Percentiles rank a stretch among this genome's conserved stretches.
Conservation (phyloP, 2,797 vertebrate genomes). For the Poeciliopsis infans region DNA sequence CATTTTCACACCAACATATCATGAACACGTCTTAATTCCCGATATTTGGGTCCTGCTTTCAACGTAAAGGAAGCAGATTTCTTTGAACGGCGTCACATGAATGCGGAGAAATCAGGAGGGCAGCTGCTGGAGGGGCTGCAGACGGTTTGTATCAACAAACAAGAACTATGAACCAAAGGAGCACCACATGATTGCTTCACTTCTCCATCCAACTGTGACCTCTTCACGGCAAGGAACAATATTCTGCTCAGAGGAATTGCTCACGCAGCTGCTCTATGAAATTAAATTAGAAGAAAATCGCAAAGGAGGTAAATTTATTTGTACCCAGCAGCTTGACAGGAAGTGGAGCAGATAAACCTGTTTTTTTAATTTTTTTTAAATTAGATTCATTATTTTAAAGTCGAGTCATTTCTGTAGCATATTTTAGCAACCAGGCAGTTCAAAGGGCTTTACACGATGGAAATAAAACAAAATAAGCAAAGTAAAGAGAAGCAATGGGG, state of each 20-base stretch:
- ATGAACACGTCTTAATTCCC: slow-evolving; percentile 10
- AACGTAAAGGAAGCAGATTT: slow-evolving; percentile 13
- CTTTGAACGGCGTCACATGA: slow-evolving; percentile 44
- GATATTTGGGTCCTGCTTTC: slow-evolving; percentile 3
- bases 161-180: slow-evolving; percentile 22
- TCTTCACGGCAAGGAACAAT: slow-evolving; percentile 7
- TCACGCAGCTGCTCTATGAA: slow-evolving; percentile 1
- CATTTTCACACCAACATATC: neutral
- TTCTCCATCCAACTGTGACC: slow-evolving; percentile 9
- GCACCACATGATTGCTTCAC: slow-evolving; percentile 29
- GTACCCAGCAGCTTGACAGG: neutral
- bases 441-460: neutral
- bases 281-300: neutral
- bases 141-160: slow-evolving; percentile 41
- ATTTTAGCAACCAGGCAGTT: neutral
- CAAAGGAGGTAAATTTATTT: neutral
- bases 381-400: neutral
- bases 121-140: slow-evolving; percentile 12
- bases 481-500: too few relatives aligned
- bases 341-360: neutral
- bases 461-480: neutral
- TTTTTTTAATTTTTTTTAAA: neutral
- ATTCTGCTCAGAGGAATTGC: neutral
- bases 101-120: slow-evolving; percentile 20
- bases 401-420: neutral